Conservation (phyloP, 2,888 invertebrate genomes). For the Tholera decimalis region DNA sequence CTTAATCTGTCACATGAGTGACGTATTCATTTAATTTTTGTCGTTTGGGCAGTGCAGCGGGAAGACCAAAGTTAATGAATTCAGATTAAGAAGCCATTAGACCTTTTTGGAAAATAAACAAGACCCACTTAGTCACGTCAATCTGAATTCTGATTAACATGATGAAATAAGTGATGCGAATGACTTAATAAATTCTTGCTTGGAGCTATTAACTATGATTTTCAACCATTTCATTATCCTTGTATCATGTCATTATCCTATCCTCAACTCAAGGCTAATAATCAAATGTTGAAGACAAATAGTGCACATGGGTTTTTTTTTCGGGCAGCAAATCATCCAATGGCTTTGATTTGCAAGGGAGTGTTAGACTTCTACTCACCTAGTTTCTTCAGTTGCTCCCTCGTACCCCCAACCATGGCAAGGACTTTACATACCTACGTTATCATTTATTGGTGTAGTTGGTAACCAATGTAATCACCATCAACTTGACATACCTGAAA, state of each 20-base stretch:
- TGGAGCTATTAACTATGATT: background rate
- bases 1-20: background rate
- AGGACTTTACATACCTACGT: background rate
- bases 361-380: no score
- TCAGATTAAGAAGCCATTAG: conserved; percentile 1
- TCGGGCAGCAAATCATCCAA: no score
- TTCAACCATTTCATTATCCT: no score
- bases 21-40: conserved; percentile 8
- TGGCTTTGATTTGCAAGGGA: no score
- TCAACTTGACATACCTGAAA: conserved; percentile 47
- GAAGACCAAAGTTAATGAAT: conserved; percentile 18
- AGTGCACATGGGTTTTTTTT: no score
- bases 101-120: conserved; percentile 6
- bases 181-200: background rate
- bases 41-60: background rate
- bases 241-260: no score
- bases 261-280: no score
- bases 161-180: background rate
- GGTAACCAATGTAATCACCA: background rate
- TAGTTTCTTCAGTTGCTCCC: no score
- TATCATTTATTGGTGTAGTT: background rate
- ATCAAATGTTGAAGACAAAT: background rate
- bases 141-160: background rate
- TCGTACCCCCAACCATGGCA: no score
- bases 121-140: background rate